A percentile compares a stretch with the other conserved stretches of the same genome.
These are phyloP conservation scores for Nephrotoma guestfalica DNA, from an alignment of 2,888 invertebrate species.

Conservation along the genomic window DNA sequence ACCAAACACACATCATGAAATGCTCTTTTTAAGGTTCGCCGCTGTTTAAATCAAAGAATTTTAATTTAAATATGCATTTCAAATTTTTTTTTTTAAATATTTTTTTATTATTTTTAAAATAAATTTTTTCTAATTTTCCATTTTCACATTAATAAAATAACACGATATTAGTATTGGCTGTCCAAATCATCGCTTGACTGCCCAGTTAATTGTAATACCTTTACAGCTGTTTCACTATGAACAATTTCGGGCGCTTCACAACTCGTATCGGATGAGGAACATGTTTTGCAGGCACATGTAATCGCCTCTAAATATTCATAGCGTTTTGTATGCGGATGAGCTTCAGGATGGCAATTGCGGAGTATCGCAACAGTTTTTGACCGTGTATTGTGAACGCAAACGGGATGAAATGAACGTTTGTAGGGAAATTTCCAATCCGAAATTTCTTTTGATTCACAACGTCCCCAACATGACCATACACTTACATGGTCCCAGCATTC, in stretches of 20 bases:
- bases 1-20: too few species aligned
- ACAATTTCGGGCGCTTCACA: slow-evolving; percentile 45
- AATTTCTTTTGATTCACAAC: slow-evolving; percentile 75
- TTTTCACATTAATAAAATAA: neutral
- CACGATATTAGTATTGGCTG: neutral
- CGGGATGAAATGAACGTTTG: slow-evolving; percentile 72
- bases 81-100: neutral
- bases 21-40: neutral
- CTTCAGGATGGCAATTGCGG: slow-evolving; percentile 60
- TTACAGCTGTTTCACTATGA: slow-evolving; percentile 22
- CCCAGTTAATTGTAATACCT: slow-evolving; percentile 25
- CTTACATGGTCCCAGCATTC: slow-evolving; percentile 62
- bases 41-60: neutral
- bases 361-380: slow-evolving; percentile 49
- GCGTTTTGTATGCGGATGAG: slow-evolving; percentile 48
- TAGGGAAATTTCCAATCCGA: slow-evolving; percentile 82
- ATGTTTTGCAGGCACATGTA: slow-evolving; percentile 58
- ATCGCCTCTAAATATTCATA: slow-evolving; percentile 68
- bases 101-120: neutral
- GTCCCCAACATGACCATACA: slow-evolving; percentile 66
- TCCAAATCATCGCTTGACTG: slow-evolving; percentile 25
- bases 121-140: neutral
- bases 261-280: slow-evolving; percentile 51
- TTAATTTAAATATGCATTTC: neutral
- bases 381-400: slow-evolving; percentile 64